These are phyloP conservation scores for cat (Felis catus) DNA, from an alignment of 2,113 vertebrate species.

Conservation along the genomic window F.catus_Fca126_mat1.0 CM031420.1:46973501-46974000, in stretches of 20 bases:
- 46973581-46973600: background rate
- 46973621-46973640: background rate
- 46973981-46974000: background rate
- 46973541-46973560: background rate
- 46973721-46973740: background rate
- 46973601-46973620: background rate
- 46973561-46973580: background rate
- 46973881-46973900: background rate
- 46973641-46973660: background rate
- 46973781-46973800: background rate
- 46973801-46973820: background rate
- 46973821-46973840: background rate
- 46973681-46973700: background rate
- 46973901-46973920: constrained; percentile 8
- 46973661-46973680: background rate
- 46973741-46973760: background rate
- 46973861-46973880: background rate
- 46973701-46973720: background rate
- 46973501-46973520: background rate
- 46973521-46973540: background rate
- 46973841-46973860: background rate
- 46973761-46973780: background rate
- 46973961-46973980: background rate
- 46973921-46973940: background rate
- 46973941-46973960: background rate